Conservation (phyloP, 2,113 vertebrate genomes). For the Neogobius melanostomus region DNA sequence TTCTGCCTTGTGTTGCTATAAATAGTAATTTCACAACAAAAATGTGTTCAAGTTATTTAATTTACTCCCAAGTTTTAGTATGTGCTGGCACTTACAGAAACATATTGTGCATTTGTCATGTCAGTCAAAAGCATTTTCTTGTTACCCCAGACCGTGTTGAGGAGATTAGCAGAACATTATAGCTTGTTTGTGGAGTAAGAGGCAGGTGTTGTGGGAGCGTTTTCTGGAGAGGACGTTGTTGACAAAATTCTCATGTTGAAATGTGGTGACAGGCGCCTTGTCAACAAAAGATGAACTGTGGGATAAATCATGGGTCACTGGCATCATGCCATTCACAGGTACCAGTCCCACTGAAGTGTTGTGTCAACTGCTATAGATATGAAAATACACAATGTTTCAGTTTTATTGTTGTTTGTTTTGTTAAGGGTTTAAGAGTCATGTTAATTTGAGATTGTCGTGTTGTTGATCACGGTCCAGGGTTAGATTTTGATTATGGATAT, state of each 20-base stretch:
- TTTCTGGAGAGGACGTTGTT: background rate
- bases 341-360: conserved; percentile 12
- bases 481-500: no score
- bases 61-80: background rate
- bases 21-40: no score
- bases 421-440: background rate
- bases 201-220: background rate
- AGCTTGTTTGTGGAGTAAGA: background rate
- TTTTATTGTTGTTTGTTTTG: background rate
- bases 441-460: background rate
- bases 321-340: conserved; percentile 24
- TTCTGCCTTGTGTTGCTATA: no score
- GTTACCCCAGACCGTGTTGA: background rate
- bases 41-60: no score
- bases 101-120: background rate
- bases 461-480: no score
- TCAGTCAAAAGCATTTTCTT: background rate
- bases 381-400: background rate
- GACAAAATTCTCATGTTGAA: conserved; percentile 3
- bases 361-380: conserved; percentile 1
- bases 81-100: background rate
- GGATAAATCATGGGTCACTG: conserved; percentile 35
- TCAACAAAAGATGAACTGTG: conserved; percentile 44
- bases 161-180: background rate
- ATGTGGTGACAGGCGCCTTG: conserved; percentile 34